Evolutionary conservation across 2,888 invertebrate genomes (phyloP), one percentile per base, ranked within the genome.

Genomic region (Agriotes lineatus): DNA sequence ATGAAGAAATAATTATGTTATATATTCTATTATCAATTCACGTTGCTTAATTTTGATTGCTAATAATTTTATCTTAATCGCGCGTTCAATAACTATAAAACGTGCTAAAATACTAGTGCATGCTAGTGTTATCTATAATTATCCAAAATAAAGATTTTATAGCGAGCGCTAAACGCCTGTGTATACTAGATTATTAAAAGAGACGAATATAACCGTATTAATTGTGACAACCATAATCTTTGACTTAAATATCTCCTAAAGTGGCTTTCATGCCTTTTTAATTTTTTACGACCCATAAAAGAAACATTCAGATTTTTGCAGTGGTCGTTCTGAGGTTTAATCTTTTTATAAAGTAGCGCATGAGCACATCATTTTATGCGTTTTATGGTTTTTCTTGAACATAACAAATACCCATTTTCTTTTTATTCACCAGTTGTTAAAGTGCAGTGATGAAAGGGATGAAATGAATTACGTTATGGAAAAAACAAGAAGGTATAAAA

Each of bases 311-410:
- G 74, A 72, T 75, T 76, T 75, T 71, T 73, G 69, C 70, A 64
- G 60, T 61, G 62, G 67, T 69, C 69, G 67, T 69, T 69, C 52
- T 72, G 71, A 74, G 72, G 72, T 73, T 67, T 70, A 69, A 74
- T 74, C 72, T 74, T 75, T 77, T 69, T 75, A 77, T 75, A 78
- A 78, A 78, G 78, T 78, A 75, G 81, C 82, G 81, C 81, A 83
- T 82, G 82, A 82, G 80, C 81, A 80, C 78, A 78, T 78, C 78
- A 77, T 79, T 75, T 75, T 73, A 73, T 75, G 72, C 73, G 71
- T 78, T 78, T 78, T 77, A 78, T 72, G 74, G 71, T 75, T 75
- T 76, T 77, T 75, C 69, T 74, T 70, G 69, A 75, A 75, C 76
- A 75, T 75, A 77, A 77, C 75, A 75, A 71, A 76, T 78, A 75